Evolutionary conservation across 2,888 invertebrate genomes (phyloP).

Genomic region (Caenorhabditis panamensis): DNA sequence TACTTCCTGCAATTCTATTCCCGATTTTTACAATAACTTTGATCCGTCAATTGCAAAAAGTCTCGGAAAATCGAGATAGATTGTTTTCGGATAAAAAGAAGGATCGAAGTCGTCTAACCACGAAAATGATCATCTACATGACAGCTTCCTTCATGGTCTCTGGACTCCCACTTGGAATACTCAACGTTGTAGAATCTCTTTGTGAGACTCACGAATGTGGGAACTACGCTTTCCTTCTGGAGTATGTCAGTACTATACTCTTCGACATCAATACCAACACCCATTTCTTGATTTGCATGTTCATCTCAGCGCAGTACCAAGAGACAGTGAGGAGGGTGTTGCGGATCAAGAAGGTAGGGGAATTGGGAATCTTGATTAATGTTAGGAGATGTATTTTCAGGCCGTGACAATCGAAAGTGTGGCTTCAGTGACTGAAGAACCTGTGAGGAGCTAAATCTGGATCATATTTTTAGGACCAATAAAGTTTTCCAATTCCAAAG

Average conservation of each 20-base stretch:
- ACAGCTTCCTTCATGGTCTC: conserved; percentile 1
- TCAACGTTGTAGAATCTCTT: neutral
- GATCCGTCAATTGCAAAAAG: neutral
- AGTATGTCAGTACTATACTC: neutral
- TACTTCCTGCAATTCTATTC: neutral
- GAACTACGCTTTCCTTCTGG: neutral
- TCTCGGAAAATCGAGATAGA: neutral
- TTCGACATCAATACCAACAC: neutral
- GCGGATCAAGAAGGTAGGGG: too few relatives aligned
- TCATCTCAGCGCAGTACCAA: neutral
- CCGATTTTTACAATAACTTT: conserved; percentile 1
- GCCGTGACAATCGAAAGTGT: too few relatives aligned
- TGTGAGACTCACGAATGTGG: neutral
- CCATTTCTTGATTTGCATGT: neutral
- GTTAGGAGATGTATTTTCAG: too few relatives aligned
- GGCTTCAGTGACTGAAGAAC: too few relatives aligned
- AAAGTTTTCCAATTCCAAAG: too few relatives aligned
- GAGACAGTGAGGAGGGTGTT: neutral
- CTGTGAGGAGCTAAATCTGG: too few relatives aligned
- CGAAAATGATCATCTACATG: neutral
- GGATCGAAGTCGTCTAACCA: conserved; percentile 1
- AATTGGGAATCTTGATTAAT: too few relatives aligned
- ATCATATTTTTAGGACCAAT: too few relatives aligned
- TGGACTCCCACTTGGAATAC: neutral
- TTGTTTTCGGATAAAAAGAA: conserved; percentile 3